Percentiles rank a stretch among this genome's conserved stretches.
Conservation (phyloP, 2,797 vertebrate genomes). For the Pseudochirops corinnae region DNA sequence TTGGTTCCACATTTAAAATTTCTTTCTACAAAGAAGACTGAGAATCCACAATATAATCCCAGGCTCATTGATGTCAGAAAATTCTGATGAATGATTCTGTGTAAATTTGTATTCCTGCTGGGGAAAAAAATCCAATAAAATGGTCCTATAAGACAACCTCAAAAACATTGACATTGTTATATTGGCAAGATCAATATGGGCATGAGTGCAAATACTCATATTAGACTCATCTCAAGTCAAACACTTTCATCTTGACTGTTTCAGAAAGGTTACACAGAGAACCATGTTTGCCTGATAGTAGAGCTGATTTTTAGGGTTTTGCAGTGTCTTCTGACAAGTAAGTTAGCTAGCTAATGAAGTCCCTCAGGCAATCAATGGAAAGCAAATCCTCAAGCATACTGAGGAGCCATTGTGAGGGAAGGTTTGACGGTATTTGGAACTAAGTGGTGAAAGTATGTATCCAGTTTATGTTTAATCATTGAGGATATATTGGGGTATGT, state of each 20-base stretch:
- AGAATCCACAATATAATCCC: neutral
- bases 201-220: neutral
- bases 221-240: slow-evolving; percentile 31
- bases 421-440: slow-evolving; percentile 48
- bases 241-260: slow-evolving; percentile 14
- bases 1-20: slow-evolving; percentile 6
- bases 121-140: slow-evolving; percentile 34
- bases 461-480: slow-evolving; percentile 22
- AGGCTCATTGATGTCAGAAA: slow-evolving; percentile 39
- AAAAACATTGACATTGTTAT: slow-evolving; percentile 15
- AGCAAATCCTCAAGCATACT: slow-evolving; percentile 39
- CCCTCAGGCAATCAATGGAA: slow-evolving; percentile 42
- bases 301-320: neutral
- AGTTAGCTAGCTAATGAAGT: slow-evolving; percentile 1
- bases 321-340: neutral
- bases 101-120: slow-evolving; percentile 16
- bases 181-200: slow-evolving; percentile 1
- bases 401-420: slow-evolving; percentile 40
- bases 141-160: neutral
- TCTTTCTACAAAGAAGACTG: neutral
- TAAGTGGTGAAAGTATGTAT: slow-evolving; percentile 48
- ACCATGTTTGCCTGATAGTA: neutral
- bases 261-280: slow-evolving; percentile 2
- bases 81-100: slow-evolving; percentile 9
- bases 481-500: slow-evolving; percentile 45